A percentile compares a stretch with the other conserved stretches of the same genome.
Conservation (phyloP, 2,797 vertebrate species). For the Alectoris magna region DNA sequence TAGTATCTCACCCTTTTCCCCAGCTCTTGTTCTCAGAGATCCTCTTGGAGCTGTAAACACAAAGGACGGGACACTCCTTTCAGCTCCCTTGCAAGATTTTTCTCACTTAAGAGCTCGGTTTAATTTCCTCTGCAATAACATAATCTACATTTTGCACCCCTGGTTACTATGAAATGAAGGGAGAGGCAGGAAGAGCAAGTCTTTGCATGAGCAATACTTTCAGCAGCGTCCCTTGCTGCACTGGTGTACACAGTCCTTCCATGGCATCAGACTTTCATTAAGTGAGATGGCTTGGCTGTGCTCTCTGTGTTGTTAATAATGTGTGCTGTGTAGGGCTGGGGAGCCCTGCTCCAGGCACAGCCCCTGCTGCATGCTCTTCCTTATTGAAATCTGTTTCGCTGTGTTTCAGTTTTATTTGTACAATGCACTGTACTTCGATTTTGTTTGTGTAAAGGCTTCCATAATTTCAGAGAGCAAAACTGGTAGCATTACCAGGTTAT, state of each 20-base stretch:
- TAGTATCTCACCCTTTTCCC: background rate
- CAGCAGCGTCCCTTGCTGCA: background rate
- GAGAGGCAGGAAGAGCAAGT: background rate
- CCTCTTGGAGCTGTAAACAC: background rate
- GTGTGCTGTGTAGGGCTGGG: background rate
- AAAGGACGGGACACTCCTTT: background rate
- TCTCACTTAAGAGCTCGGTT: background rate
- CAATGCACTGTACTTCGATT: background rate
- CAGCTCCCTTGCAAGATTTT: background rate
- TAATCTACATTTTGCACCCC: background rate
- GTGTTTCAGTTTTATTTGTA: background rate
- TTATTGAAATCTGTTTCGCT: background rate
- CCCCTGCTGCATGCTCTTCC: rapidly evolving
- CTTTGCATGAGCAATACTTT: background rate
- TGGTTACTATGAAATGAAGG: background rate
- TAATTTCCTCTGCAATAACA: background rate
- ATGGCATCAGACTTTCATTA: background rate
- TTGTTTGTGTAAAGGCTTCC: background rate
- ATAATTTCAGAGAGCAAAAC: background rate
- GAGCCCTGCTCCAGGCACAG: background rate
- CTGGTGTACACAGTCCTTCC: background rate
- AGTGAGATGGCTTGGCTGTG: background rate
- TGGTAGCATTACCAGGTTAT: background rate
- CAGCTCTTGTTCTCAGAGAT: background rate
- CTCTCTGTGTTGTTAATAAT: background rate